phyloP scores from a whole-genome alignment of 2,797 vertebrate genomes.

The Coracias cyanogaster region DNA sequence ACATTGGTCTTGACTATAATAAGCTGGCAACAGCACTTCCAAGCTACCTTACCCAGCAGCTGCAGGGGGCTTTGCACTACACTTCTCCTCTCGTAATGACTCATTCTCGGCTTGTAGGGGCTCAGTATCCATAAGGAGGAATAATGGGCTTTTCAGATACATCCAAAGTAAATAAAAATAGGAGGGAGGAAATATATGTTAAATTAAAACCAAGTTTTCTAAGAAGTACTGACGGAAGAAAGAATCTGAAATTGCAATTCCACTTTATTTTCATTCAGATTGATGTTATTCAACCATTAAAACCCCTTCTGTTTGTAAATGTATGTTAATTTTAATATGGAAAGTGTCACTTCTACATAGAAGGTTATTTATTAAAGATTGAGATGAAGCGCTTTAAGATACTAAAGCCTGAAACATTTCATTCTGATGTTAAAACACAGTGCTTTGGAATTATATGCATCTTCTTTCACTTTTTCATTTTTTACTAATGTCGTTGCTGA shows the following conservation, averaged over 20 bases:
- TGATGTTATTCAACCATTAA: background rate
- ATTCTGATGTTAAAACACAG: background rate
- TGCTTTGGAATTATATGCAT: background rate
- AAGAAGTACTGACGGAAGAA: background rate
- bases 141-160: background rate
- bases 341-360: background rate
- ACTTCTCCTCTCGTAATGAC: fast-evolving
- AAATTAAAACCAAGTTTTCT: background rate
- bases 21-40: background rate
- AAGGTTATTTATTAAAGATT: background rate
- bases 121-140: background rate
- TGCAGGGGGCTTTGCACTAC: background rate
- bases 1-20: fast-evolving
- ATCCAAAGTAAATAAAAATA: background rate
- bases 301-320: background rate
- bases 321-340: background rate
- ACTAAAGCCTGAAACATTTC: background rate
- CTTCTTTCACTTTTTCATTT: background rate
- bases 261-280: background rate
- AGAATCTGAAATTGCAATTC: background rate
- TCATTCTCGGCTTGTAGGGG: fast-evolving
- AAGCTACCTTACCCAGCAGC: fast-evolving
- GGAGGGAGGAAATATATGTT: background rate
- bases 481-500: background rate
- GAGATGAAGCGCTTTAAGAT: slow-evolving; percentile 7